A percentile compares a stretch with the other conserved stretches of the same genome.
These are phyloP conservation scores for Microchirus variegatus DNA, from an alignment of 2,797 vertebrate species.

Conservation along the genomic window DNA sequence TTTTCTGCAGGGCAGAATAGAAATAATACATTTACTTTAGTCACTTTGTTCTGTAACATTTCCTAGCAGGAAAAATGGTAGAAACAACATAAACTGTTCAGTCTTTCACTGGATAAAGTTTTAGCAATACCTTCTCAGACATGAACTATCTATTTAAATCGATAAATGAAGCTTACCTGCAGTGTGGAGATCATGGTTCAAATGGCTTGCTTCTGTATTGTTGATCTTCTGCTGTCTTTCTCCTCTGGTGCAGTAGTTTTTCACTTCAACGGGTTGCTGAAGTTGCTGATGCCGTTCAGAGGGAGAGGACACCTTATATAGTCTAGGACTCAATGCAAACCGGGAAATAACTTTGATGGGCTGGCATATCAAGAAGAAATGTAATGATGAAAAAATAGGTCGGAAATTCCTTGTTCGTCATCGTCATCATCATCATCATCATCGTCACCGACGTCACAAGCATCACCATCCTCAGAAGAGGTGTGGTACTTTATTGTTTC, in stretches of 20 bases:
- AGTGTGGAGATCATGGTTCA: conserved; percentile 73
- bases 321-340: conserved; percentile 5
- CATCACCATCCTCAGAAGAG: background rate
- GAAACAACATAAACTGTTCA: no score
- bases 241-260: conserved; percentile 19
- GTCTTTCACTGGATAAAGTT: background rate
- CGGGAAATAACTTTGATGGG: conserved; percentile 18
- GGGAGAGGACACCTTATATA: conserved; percentile 68
- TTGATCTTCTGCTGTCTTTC: background rate
- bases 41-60: no score
- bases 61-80: no score
- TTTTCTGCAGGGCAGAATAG: conserved; percentile 61
- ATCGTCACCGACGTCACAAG: background rate
- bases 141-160: background rate
- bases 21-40: background rate
- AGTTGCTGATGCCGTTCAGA: conserved; percentile 39
- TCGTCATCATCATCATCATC: background rate
- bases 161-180: conserved; percentile 48
- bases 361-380: background rate
- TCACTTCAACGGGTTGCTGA: conserved; percentile 14
- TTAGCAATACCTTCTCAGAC: background rate
- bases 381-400: background rate
- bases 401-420: conserved; percentile 15
- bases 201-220: conserved; percentile 12
- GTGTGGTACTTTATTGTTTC: conserved; percentile 19